Evolutionary conservation across 2,113 vertebrate species (phyloP).

Genomic region (Hippotragus niger): DNA sequence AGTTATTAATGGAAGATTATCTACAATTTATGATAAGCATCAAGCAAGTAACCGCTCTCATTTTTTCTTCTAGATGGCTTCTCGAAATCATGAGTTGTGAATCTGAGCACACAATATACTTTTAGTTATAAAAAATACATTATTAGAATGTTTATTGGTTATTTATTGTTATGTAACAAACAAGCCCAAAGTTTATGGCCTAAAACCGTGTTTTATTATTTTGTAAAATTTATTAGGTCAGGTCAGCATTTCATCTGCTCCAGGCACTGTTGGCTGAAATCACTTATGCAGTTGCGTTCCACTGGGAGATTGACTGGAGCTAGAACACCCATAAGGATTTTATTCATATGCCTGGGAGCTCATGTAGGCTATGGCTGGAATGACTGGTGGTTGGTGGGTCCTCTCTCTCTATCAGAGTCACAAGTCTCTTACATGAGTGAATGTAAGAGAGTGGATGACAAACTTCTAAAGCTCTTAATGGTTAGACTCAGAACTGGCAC

Average conservation of each 20-base stretch:
- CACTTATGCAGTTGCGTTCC: background rate
- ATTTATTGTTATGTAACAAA: background rate
- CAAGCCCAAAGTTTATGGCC: too few relatives aligned
- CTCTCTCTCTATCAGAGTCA: background rate
- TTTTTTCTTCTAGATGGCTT: background rate
- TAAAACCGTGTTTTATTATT: background rate
- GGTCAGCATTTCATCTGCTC: background rate
- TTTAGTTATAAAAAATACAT: background rate
- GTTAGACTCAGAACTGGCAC: background rate
- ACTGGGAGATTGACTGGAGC: background rate
- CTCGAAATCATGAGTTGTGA: background rate
- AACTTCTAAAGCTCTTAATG: background rate
- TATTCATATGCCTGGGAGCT: background rate
- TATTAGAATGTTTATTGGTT: background rate
- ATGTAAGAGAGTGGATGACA: background rate
- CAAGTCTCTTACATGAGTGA: background rate
- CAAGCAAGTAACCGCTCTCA: background rate
- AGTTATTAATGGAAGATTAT: background rate
- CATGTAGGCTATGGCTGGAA: background rate
- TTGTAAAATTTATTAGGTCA: background rate
- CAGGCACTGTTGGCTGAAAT: background rate
- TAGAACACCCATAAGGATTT: background rate
- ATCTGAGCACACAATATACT: background rate
- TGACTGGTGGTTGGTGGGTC: background rate
- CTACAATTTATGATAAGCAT: background rate